phyloP scores from a whole-genome alignment of 1,140 invertebrate species.

The Cotesia chilonis region DNA sequence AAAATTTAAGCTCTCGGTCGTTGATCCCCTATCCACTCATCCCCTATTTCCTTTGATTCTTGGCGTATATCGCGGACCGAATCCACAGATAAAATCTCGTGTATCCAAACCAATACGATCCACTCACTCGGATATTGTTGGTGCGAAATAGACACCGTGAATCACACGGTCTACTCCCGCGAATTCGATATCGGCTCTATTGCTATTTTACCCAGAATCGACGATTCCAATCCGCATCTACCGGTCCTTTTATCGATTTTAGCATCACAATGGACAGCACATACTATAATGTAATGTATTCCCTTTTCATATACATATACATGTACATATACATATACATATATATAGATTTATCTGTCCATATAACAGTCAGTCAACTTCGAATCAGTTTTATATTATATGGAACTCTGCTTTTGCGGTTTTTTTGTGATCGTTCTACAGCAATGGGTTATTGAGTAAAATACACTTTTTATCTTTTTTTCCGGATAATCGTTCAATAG shows the following conservation, averaged over 20 bases:
- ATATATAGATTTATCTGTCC: too few species aligned
- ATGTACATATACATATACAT: background rate
- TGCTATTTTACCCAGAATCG: conserved; percentile 17
- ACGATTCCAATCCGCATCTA: conserved; percentile 1
- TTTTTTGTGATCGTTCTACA: too few species aligned
- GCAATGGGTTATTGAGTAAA: too few species aligned
- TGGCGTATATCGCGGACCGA: background rate
- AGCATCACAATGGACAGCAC: background rate
- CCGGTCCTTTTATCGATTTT: background rate
- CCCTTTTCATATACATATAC: background rate
- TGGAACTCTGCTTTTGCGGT: too few species aligned
- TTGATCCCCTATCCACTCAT: background rate
- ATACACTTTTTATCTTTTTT: too few species aligned
- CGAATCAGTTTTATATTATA: too few species aligned
- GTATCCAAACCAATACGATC: conserved; percentile 17
- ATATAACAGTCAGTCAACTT: too few species aligned
- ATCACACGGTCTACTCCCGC: conserved; percentile 29
- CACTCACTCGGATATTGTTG: conserved; percentile 25
- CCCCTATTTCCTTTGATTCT: background rate
- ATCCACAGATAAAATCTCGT: conserved; percentile 15
- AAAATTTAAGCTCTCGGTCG: background rate
- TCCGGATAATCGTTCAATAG: too few species aligned
- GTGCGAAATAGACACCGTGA: conserved; percentile 32
- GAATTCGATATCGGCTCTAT: conserved; percentile 15
- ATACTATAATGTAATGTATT: background rate